A percentile compares a stretch with the other conserved stretches of the same genome.
Conservation (phyloP, 2,797 vertebrate species). For the Melanotaenia parkinsoni region DNA sequence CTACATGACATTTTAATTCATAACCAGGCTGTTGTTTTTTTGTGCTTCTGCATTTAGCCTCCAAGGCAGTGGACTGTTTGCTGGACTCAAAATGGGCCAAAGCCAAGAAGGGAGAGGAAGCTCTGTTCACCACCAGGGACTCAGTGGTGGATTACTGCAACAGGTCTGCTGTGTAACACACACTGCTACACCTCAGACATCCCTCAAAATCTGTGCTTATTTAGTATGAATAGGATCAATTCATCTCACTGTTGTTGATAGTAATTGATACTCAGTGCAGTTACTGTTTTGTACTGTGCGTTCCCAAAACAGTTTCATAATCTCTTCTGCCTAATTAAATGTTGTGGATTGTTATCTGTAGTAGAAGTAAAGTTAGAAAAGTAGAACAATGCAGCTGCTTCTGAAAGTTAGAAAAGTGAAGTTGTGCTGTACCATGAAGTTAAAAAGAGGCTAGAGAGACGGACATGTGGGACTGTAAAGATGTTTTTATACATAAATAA, state of each 20-base stretch:
- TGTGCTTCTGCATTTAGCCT: slow-evolving; percentile 81
- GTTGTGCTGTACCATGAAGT: background rate
- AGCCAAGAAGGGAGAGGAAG: slow-evolving; percentile 95
- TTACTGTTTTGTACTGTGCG: background rate
- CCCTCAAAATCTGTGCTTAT: background rate
- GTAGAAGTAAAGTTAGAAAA: background rate
- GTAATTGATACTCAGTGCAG: background rate
- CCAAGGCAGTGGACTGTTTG: slow-evolving; percentile 97
- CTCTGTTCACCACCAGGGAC: slow-evolving; percentile 94
- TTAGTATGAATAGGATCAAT: background rate
- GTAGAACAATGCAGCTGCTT: background rate
- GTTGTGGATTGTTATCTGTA: background rate
- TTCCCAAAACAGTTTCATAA: background rate
- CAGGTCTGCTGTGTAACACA: slow-evolving; percentile 81
- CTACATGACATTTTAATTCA: background rate
- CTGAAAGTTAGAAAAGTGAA: background rate
- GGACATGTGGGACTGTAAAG: background rate
- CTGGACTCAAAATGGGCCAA: slow-evolving; percentile 99
- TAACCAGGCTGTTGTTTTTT: background rate
- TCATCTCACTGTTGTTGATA: background rate
- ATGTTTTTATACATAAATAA: background rate
- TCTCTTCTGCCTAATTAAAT: background rate
- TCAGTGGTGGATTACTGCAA: slow-evolving; percentile 97
- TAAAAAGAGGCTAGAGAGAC: background rate
- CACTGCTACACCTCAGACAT: background rate